Conservation (phyloP, 2,113 vertebrate species). For the Otus sunia region DNA sequence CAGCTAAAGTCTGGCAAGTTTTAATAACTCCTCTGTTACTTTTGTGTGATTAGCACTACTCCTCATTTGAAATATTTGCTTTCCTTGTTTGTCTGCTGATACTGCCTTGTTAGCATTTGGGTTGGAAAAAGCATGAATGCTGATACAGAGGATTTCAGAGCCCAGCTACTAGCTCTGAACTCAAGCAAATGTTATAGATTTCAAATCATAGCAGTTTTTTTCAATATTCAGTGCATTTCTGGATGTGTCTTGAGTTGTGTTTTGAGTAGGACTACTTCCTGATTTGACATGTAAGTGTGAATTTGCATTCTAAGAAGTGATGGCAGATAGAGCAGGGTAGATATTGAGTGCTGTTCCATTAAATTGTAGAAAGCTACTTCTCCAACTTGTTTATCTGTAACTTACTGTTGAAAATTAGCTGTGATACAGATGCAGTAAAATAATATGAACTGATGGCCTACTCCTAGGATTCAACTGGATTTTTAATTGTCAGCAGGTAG, state of each 20-base stretch:
- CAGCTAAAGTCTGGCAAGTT: not conserved
- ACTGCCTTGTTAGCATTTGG: not conserved
- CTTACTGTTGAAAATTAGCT: not conserved
- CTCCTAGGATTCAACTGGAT: not conserved
- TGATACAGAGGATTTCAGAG: not conserved
- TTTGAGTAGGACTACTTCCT: not conserved
- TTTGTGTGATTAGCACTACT: not conserved
- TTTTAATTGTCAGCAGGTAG: not conserved
- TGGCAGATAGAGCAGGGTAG: not conserved
- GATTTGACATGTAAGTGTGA: not conserved
- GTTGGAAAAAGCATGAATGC: not conserved
- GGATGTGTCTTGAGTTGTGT: not conserved
- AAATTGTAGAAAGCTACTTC: not conserved
- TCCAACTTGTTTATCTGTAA: not conserved
- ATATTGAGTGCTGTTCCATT: not conserved
- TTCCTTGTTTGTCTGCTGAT: not conserved
- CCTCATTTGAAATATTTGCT: not conserved
- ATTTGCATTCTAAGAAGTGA: not conserved
- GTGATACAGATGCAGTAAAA: not conserved
- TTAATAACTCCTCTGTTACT: not conserved
- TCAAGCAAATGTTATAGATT: not conserved
- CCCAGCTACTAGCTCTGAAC: not conserved
- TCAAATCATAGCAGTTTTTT: not conserved
- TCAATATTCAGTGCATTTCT: not conserved
- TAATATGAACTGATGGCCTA: fast-evolving